Evolutionary conservation across 2,113 vertebrate species (phyloP).

Genomic region (Athene cunicularia): DNA sequence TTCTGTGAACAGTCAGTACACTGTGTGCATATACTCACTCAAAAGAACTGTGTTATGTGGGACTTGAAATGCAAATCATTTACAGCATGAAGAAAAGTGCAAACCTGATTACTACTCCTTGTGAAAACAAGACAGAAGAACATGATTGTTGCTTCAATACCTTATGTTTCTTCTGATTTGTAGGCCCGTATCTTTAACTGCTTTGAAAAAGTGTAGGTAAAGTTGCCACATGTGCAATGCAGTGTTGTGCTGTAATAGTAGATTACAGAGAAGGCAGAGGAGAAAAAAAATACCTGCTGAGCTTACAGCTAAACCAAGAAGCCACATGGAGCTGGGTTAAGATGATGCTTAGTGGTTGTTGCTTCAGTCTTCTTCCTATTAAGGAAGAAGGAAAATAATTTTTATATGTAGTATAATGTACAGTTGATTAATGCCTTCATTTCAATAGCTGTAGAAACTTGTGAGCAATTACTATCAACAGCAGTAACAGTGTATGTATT

Average conservation of each 20-base stretch:
- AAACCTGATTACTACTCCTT: background rate
- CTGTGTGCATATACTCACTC: background rate
- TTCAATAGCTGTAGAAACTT: background rate
- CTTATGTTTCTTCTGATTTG: background rate
- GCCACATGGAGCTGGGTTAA: rapidly evolving
- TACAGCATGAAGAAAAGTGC: background rate
- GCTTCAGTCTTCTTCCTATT: background rate
- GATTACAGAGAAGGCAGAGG: background rate
- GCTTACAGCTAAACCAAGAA: background rate
- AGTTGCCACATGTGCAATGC: background rate
- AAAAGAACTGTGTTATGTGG: background rate
- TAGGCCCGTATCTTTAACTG: background rate
- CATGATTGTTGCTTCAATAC: background rate
- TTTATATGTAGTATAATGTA: background rate
- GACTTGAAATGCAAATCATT: background rate
- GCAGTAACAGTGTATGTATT: background rate
- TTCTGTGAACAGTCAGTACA: background rate
- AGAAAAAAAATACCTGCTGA: background rate
- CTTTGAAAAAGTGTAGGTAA: background rate
- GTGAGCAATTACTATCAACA: background rate
- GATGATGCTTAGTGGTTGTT: background rate
- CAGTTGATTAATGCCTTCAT: background rate
- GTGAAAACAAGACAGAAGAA: background rate
- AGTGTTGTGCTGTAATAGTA: background rate
- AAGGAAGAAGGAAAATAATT: background rate